Evolutionary conservation across 2,113 vertebrate species (phyloP).

Genomic region (Numenius arquata): DNA sequence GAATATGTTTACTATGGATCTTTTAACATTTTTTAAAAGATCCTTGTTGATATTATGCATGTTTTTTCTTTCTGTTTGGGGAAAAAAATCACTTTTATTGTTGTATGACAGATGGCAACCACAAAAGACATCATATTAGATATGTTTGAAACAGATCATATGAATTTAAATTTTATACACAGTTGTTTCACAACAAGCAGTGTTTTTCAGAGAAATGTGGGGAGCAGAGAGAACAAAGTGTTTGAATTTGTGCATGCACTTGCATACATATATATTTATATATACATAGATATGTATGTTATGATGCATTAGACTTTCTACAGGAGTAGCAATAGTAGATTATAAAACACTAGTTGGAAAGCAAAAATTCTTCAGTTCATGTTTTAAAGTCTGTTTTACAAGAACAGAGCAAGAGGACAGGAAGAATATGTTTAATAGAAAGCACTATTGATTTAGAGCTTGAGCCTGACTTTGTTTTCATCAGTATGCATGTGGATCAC

Average conservation of each 20-base stretch:
- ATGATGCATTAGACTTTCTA: not conserved
- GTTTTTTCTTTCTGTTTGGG: not conserved
- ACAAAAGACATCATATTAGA: not conserved
- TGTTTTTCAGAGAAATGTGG: not conserved
- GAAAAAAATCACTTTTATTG: not conserved
- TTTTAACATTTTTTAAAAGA: not conserved
- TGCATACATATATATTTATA: fast-evolving
- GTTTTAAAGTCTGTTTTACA: not conserved
- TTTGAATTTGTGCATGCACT: not conserved
- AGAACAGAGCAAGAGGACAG: not conserved
- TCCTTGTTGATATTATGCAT: not conserved
- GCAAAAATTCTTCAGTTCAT: not conserved
- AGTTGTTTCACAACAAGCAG: not conserved
- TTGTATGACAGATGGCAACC: not conserved
- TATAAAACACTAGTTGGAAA: not conserved
- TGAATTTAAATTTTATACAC: not conserved
- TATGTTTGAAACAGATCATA: not conserved
- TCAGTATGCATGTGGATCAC: not conserved
- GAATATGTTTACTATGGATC: not conserved
- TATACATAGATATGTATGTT: not conserved
- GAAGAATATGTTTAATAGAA: not conserved
- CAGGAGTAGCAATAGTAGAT: not conserved
- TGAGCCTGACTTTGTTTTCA: not conserved
- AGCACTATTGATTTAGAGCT: not conserved
- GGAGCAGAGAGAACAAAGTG: not conserved